These are phyloP conservation scores for Gambusia holbrooki DNA, from an alignment of 2,113 vertebrate species.

Conservation along the genomic window DNA sequence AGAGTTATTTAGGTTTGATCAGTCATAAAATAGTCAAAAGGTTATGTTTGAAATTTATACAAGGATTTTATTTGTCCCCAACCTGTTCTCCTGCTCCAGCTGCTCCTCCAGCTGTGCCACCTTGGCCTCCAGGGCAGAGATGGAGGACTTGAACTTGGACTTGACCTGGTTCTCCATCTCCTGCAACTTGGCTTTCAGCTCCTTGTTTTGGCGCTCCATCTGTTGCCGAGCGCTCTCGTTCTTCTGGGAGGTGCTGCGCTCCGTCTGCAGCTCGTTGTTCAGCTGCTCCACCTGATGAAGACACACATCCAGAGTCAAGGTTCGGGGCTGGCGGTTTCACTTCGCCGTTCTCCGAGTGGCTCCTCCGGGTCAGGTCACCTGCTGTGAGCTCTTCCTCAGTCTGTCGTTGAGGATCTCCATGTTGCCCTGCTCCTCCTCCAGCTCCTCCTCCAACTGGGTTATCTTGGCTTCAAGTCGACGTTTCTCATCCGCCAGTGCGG, in stretches of 20 bases:
- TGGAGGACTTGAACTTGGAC: conserved; percentile 92
- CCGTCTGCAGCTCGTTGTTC: conserved; percentile 87
- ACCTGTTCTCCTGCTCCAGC: conserved; percentile 94
- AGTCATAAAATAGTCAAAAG: neutral
- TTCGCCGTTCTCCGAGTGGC: neutral
- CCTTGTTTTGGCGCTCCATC: conserved; percentile 95
- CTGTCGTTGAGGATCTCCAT: conserved; percentile 90
- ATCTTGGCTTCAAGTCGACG: conserved; percentile 92
- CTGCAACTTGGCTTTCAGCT: conserved; percentile 90
- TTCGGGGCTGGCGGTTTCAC: neutral
- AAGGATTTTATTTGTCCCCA: conserved; percentile 13
- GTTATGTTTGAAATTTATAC: neutral
- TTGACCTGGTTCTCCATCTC: conserved; percentile 92
- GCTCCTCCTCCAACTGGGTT: conserved; percentile 90
- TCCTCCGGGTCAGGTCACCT: conserved; percentile 75
- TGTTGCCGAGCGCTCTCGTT: conserved; percentile 91
- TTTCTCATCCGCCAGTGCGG: conserved; percentile 89
- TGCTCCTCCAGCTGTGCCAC: conserved; percentile 92
- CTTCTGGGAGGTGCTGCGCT: conserved; percentile 88
- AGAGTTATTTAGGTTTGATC: no score
- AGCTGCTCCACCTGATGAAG: conserved; percentile 88
- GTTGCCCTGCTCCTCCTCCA: conserved; percentile 94
- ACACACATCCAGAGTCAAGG: neutral
- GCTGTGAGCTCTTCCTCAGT: conserved; percentile 90
- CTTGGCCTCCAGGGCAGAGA: conserved; percentile 88